Evolutionary conservation across 1,140 invertebrate genomes (phyloP).

Genomic region (Orchestia grillus): DNA sequence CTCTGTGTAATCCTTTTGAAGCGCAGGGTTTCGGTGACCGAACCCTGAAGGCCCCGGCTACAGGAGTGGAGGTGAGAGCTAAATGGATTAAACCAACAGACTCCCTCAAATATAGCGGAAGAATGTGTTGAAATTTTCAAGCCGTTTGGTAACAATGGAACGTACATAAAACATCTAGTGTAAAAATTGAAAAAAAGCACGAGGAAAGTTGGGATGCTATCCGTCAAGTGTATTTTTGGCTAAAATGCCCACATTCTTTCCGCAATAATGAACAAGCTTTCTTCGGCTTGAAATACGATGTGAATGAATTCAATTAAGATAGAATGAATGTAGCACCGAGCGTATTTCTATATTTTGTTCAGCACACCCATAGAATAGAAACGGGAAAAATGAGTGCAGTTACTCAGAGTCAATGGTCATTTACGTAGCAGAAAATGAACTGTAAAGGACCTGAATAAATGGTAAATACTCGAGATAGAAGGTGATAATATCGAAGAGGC

Average conservation of each 20-base stretch:
- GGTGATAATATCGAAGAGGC: too few species aligned
- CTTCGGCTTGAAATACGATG: neutral
- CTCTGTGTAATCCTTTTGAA: slow-evolving; percentile 14
- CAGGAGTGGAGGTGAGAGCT: neutral
- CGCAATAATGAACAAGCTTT: too few species aligned
- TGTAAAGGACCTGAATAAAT: neutral
- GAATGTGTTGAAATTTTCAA: neutral
- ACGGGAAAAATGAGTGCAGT: neutral
- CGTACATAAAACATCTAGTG: neutral
- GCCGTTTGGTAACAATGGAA: neutral
- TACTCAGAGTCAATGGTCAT: neutral
- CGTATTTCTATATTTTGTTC: neutral
- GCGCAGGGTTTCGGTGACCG: slow-evolving; percentile 27
- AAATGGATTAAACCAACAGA: neutral
- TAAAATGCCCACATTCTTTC: neutral
- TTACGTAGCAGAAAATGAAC: neutral
- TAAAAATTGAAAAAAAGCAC: neutral
- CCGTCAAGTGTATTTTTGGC: neutral
- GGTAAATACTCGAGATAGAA: neutral
- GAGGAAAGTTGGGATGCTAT: neutral
- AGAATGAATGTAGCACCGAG: neutral
- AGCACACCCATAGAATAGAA: neutral
- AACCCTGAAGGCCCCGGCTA: neutral
- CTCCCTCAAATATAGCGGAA: neutral
- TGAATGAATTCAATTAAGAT: neutral